Evolutionary conservation across 2,888 invertebrate species (phyloP).

Genomic region (Rhorus exstirpatorius): DNA sequence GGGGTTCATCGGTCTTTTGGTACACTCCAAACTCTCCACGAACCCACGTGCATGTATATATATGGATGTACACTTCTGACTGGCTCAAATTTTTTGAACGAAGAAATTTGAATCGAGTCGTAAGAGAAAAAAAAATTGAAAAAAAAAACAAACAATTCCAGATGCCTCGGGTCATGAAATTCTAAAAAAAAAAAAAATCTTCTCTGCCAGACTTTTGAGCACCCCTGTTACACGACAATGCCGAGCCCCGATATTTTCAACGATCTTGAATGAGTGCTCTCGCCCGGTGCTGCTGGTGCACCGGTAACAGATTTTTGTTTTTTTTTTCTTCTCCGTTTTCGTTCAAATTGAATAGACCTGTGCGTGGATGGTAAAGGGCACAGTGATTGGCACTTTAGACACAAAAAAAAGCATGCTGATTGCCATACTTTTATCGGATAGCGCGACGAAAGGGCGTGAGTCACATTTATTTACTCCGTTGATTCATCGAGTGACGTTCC

Average conservation of each 20-base stretch:
- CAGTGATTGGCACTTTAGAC: conserved; percentile 18
- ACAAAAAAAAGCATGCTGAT: not conserved
- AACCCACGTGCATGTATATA: not conserved
- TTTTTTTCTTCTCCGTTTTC: conserved; percentile 56
- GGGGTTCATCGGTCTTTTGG: conserved; percentile 25
- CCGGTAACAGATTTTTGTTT: conserved; percentile 63
- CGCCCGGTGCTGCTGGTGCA: conserved; percentile 60
- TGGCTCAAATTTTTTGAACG: not conserved
- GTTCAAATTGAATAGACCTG: conserved; percentile 77
- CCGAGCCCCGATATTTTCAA: conserved; percentile 76
- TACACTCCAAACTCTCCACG: not conserved
- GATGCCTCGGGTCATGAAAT: conserved; percentile 6
- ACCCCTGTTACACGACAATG: conserved; percentile 66
- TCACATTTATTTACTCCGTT: too few species aligned
- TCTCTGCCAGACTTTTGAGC: conserved; percentile 52
- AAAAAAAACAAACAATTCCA: conserved; percentile 15
- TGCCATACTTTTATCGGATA: too few species aligned
- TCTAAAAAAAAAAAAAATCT: too few species aligned
- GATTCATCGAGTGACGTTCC: too few species aligned
- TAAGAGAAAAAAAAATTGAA: conserved; percentile 2
- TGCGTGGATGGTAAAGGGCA: not conserved
- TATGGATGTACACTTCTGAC: not conserved
- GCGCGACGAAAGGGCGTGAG: too few species aligned
- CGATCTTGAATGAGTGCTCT: conserved; percentile 79
- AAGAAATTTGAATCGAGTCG: conserved; percentile 6